Evolutionary conservation across 2,113 vertebrate genomes (phyloP).

Genomic region (Cryptotis parvus): DNA sequence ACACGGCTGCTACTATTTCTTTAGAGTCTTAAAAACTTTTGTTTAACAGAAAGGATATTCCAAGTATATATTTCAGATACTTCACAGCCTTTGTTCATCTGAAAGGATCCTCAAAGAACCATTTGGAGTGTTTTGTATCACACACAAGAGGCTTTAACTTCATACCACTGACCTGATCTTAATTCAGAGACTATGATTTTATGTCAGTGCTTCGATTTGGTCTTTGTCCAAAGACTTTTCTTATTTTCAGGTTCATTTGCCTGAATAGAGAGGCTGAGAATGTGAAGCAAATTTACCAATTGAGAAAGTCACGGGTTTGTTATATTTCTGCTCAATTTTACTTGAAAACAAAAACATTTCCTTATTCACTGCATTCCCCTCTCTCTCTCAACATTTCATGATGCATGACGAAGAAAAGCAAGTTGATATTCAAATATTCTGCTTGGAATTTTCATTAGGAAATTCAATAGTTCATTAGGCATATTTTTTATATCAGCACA

Average conservation of each 20-base stretch:
- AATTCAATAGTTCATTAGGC: not conserved
- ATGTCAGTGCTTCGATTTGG: not conserved
- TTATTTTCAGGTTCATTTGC: not conserved
- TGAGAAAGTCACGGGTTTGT: not conserved
- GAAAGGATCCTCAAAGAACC: not conserved
- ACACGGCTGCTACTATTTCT: not conserved
- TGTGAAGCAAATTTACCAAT: not conserved
- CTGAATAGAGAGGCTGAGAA: not conserved
- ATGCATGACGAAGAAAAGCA: not conserved
- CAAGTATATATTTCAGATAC: not conserved
- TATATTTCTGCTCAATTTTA: slow-evolving; percentile 4
- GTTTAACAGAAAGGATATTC: not conserved
- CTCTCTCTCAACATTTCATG: not conserved
- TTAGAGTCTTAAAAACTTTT: not conserved
- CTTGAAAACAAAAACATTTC: not conserved
- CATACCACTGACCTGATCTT: not conserved
- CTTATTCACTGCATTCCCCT: not conserved
- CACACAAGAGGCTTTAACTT: not conserved
- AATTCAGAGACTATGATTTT: not conserved
- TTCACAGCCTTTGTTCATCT: not conserved
- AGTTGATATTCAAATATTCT: not conserved
- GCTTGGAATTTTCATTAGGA: not conserved
- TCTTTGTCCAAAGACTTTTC: not conserved
- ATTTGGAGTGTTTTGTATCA: not conserved
- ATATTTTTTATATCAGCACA: not conserved